phyloP scores from a whole-genome alignment of 2,888 invertebrate species.

The Acleris holmiana region DNA sequence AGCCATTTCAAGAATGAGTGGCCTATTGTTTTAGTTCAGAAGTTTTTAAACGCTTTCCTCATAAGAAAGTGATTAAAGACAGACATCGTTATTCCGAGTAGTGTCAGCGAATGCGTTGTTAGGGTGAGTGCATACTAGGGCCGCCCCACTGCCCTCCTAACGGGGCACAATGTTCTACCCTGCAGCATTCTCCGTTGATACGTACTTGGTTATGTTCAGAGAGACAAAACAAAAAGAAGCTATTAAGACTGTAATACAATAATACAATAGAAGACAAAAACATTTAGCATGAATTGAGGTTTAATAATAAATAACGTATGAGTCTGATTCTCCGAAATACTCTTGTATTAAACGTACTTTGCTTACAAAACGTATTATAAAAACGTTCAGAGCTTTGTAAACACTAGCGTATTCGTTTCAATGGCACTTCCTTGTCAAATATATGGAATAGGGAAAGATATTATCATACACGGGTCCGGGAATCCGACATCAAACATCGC shows the following conservation, averaged over 20 bases:
- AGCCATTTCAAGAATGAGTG: background rate
- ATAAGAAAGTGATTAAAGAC: conserved; percentile 33
- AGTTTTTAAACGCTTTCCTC: background rate
- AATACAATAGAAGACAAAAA: background rate
- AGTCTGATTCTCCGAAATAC: no score
- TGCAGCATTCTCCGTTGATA: background rate
- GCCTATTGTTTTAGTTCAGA: background rate
- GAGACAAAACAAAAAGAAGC: background rate
- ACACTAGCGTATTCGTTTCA: background rate
- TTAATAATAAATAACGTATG: no score
- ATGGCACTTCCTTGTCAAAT: conserved; percentile 19
- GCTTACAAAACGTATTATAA: no score
- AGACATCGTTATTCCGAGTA: background rate
- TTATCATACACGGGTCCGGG: conserved; percentile 25
- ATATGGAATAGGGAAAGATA: conserved; percentile 30
- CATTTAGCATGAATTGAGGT: no score
- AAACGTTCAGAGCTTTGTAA: no score
- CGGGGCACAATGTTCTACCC: conserved; percentile 19
- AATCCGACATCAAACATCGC: conserved; percentile 44
- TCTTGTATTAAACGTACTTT: no score
- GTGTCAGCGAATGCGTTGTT: conserved; percentile 64
- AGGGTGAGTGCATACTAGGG: conserved; percentile 62
- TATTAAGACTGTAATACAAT: background rate
- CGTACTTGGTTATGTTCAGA: background rate
- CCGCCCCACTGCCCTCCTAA: conserved; percentile 56